phyloP scores from a whole-genome alignment of 2,888 invertebrate genomes.

The Hirtodrosophila histrioides region DNA sequence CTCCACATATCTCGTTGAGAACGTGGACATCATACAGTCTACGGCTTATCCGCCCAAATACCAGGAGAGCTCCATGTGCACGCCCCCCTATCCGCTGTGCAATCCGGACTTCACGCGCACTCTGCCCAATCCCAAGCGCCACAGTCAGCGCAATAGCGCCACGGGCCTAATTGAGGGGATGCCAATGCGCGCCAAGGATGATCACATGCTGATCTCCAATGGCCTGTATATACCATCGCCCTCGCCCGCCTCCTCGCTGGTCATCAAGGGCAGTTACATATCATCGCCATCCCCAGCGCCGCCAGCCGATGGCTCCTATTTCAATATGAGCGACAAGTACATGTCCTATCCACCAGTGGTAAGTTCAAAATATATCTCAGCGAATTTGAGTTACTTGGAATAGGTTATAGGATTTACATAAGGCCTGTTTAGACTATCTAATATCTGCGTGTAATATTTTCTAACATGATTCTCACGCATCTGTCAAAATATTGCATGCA shows the following conservation, averaged over 20 bases:
- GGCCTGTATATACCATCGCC: conserved; percentile 83
- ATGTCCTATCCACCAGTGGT: conserved; percentile 84
- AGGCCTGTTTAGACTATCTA: no score
- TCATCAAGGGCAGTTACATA: conserved; percentile 83
- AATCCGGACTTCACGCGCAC: conserved; percentile 83
- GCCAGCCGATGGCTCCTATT: conserved; percentile 83
- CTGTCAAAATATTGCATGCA: no score
- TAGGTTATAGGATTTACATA: not conserved
- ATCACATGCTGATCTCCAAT: conserved; percentile 83
- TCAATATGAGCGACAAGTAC: conserved; percentile 83
- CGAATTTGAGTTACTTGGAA: not conserved
- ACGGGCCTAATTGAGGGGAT: conserved; percentile 69
- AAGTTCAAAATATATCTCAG: conserved; percentile 34
- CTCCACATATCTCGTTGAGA: conserved; percentile 82
- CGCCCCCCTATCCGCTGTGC: conserved; percentile 81
- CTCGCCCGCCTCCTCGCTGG: conserved; percentile 82
- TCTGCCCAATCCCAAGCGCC: conserved; percentile 82
- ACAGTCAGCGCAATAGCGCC: conserved; percentile 80
- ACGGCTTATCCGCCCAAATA: conserved; percentile 83
- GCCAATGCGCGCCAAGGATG: conserved; percentile 81
- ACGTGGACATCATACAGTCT: conserved; percentile 83
- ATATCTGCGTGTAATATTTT: no score
- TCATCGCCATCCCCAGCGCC: conserved; percentile 83
- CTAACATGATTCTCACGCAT: no score
- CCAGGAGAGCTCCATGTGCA: conserved; percentile 83